These are phyloP conservation scores for Anas bernieri DNA, from an alignment of 2,797 vertebrate genomes.

Conservation along the genomic window DNA sequence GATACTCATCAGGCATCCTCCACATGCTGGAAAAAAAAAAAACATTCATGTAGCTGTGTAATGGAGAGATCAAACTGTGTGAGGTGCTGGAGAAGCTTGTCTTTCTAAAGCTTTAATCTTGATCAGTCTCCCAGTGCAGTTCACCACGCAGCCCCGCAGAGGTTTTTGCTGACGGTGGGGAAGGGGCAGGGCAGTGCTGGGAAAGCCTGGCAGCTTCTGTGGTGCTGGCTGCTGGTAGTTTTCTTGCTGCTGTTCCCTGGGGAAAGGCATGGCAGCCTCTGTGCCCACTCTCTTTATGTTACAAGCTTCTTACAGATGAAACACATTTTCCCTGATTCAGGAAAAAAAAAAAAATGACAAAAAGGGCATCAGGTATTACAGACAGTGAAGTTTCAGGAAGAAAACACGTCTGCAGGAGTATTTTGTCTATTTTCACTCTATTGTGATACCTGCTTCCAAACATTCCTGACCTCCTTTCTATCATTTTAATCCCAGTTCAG, in stretches of 20 bases:
- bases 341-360: conserved; percentile 64
- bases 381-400: conserved; percentile 80
- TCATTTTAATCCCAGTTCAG: not conserved
- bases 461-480: not conserved
- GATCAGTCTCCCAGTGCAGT: not conserved
- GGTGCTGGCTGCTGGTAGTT: not conserved
- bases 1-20: not conserved
- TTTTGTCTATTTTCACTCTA: not conserved
- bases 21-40: not conserved
- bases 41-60: not conserved
- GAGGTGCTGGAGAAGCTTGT: not conserved
- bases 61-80: not conserved
- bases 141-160: not conserved
- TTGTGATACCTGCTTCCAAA: not conserved
- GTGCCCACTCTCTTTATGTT: not conserved
- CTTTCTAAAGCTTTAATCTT: not conserved
- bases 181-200: not conserved
- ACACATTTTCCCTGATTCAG: conserved; percentile 62
- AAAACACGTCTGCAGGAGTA: conserved; percentile 50
- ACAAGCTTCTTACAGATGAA: not conserved
- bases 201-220: not conserved
- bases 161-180: not conserved
- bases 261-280: not conserved
- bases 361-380: conserved; percentile 71
- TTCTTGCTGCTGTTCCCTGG: not conserved